phyloP scores from a whole-genome alignment of 2,113 vertebrate genomes.

The Nestor notabilis region DNA sequence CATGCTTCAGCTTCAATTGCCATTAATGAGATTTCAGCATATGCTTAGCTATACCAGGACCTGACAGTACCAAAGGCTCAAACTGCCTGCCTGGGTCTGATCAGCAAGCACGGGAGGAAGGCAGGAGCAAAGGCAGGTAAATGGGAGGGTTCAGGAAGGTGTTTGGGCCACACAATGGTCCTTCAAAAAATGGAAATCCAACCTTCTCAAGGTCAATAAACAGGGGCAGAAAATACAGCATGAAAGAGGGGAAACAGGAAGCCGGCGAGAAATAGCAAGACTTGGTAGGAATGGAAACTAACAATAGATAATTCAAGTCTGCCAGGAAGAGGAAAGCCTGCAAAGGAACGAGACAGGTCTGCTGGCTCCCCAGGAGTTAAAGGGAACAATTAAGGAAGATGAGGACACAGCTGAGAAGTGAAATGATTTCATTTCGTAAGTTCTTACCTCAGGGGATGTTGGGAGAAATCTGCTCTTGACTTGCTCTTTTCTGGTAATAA shows the following conservation, averaged over 20 bases:
- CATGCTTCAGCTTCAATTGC: background rate
- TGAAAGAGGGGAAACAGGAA: conserved; percentile 60
- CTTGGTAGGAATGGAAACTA: background rate
- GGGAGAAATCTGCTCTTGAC: conserved; percentile 32
- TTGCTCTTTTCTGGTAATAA: conserved; percentile 58
- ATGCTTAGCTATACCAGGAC: background rate
- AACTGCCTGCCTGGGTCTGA: background rate
- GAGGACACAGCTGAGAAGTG: conserved; percentile 49
- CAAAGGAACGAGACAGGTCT: conserved; percentile 18
- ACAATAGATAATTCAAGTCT: conserved; percentile 56
- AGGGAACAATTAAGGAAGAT: conserved; percentile 63
- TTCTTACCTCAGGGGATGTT: conserved; percentile 55
- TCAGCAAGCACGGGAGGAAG: accelerated
- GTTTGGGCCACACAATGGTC: background rate
- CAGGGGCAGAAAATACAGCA: background rate
- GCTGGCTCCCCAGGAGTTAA: conserved; percentile 43
- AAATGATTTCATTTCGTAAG: conserved; percentile 65
- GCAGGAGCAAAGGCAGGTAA: background rate
- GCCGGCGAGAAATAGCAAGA: background rate
- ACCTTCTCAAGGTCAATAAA: background rate
- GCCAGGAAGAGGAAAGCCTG: conserved; percentile 57
- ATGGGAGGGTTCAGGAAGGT: conserved; percentile 11
- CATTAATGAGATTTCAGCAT: background rate
- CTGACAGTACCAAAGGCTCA: background rate
- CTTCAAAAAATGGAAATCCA: conserved; percentile 3